Conservation (phyloP, 2,113 vertebrate genomes). For the Lathamus discolor region DNA sequence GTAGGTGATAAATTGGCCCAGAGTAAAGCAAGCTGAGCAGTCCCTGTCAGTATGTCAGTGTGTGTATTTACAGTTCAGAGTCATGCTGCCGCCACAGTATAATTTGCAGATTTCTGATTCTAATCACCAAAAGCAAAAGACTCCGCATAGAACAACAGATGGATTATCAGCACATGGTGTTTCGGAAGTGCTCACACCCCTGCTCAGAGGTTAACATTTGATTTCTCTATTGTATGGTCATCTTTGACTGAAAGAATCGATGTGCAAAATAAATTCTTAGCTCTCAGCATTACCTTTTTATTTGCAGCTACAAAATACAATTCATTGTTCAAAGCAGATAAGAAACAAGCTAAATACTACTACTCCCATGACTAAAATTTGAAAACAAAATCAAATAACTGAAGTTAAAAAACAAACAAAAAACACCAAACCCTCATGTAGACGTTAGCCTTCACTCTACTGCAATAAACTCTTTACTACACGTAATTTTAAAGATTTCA, state of each 20-base stretch:
- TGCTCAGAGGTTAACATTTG: not conserved
- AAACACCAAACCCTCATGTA: too few relatives aligned
- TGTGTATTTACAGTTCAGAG: not conserved
- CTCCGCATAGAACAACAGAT: not conserved
- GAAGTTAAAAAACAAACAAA: not conserved
- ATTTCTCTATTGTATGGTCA: not conserved
- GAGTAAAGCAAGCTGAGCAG: not conserved
- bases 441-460: not conserved
- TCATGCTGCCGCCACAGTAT: not conserved
- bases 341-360: not conserved
- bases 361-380: not conserved
- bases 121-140: not conserved
- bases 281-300: not conserved
- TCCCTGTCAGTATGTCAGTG: not conserved
- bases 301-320: not conserved
- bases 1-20: not conserved
- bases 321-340: not conserved
- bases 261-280: not conserved
- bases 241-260: not conserved
- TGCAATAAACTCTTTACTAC: not conserved
- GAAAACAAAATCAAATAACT: not conserved
- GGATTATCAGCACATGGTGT: not conserved
- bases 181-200: not conserved
- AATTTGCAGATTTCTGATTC: constrained; percentile 16
- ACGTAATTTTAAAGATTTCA: not conserved